phyloP scores from a whole-genome alignment of 1,140 invertebrate genomes.

The Drosophila orena region DNA sequence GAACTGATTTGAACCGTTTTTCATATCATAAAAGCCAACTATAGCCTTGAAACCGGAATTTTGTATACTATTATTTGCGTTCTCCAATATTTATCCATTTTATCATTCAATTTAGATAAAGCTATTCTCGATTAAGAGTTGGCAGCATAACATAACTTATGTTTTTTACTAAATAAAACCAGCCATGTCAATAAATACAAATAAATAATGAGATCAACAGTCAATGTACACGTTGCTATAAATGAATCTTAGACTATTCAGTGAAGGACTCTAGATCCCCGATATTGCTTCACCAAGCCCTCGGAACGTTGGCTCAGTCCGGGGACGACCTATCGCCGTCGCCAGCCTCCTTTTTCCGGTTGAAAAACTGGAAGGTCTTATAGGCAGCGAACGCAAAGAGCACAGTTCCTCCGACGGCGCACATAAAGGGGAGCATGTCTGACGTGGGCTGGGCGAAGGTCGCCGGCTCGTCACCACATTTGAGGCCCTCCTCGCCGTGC shows the following conservation, averaged over 20 bases:
- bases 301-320: conserved; percentile 15
- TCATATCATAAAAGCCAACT: too few relatives aligned
- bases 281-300: background rate
- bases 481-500: conserved; percentile 54
- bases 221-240: background rate
- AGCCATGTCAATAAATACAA: background rate
- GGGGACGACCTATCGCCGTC: conserved; percentile 47
- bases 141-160: too few relatives aligned
- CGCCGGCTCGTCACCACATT: conserved; percentile 13
- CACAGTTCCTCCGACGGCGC: conserved; percentile 61
- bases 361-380: conserved; percentile 66
- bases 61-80: too few relatives aligned
- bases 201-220: background rate
- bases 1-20: too few relatives aligned
- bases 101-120: too few relatives aligned
- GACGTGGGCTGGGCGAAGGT: conserved; percentile 41
- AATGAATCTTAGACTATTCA: background rate
- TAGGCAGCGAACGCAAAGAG: conserved; percentile 66
- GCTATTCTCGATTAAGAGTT: too few relatives aligned
- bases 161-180: too few relatives aligned
- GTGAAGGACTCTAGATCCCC: too few relatives aligned
- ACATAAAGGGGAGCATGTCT: conserved; percentile 67
- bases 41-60: too few relatives aligned
- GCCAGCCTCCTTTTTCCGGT: conserved; percentile 41
- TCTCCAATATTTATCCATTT: too few relatives aligned